Evolutionary conservation across 2,113 vertebrate species (phyloP).

Genomic region (Fregata magnificens): DNA sequence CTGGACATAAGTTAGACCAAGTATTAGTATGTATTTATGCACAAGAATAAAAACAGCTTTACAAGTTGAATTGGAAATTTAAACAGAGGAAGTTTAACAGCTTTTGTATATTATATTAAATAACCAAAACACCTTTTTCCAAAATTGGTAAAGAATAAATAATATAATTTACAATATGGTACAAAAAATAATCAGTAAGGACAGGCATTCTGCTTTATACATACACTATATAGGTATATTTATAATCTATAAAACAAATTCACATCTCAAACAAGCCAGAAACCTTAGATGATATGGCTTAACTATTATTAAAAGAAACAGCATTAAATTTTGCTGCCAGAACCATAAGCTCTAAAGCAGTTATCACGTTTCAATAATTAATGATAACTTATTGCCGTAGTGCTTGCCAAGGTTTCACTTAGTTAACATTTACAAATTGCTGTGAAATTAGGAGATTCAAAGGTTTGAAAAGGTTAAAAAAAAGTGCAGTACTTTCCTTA

Average conservation of each 20-base stretch:
- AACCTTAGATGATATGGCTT: conserved; percentile 83
- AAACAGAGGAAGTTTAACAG: conserved; percentile 81
- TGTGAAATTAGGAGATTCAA: conserved; percentile 29
- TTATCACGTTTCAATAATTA: conserved; percentile 23
- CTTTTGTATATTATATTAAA: conserved; percentile 85
- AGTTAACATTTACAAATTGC: conserved; percentile 40
- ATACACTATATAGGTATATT: conserved; percentile 79
- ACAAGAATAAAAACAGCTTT: conserved; percentile 84
- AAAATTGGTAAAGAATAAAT: conserved; percentile 85
- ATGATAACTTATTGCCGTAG: conserved; percentile 59
- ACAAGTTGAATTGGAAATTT: conserved; percentile 82
- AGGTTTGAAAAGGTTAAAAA: conserved; percentile 47
- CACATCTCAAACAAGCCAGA: conserved; percentile 80
- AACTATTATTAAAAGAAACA: conserved; percentile 76
- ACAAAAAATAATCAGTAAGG: conserved; percentile 84
- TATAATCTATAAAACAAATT: conserved; percentile 83
- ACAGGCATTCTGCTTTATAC: conserved; percentile 82
- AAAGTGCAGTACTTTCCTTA: conserved; percentile 69
- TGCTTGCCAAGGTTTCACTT: conserved; percentile 62
- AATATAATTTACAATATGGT: conserved; percentile 88
- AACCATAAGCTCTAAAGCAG: conserved; percentile 61
- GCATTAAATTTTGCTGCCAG: conserved; percentile 64
- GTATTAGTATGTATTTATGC: conserved; percentile 86
- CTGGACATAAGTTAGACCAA: conserved; percentile 64
- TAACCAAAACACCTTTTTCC: conserved; percentile 83